Base-by-base conservation (phyloP, 2,797 vertebrate genomes). In the Lithobates sylvaticus region DNA sequence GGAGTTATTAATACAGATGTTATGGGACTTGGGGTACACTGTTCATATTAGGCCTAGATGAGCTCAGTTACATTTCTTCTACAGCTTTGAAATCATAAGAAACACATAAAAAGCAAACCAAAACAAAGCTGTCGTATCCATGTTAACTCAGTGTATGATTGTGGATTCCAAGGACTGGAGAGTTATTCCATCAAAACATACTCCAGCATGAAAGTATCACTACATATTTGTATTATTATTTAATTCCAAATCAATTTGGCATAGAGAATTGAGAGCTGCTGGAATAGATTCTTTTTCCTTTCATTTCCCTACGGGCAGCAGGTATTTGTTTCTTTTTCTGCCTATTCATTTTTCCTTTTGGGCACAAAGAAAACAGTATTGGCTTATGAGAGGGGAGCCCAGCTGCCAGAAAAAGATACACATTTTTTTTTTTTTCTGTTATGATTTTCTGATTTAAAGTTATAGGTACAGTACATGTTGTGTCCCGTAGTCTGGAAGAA, bases 241-340 rank as follows among this genome's bases (percentile, higher is more conserved):
- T 76, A 67, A 71, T 77, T 86, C 54, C 75, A 82, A 81, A 76
- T 81, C 78, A 86, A 86, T 71, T 86, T 86, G 85, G 79, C 79
- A 77, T 71, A n/a, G 67, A 65, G 34, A 83, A 29, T n/a, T n/a
- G 26, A 76, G 73, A 83, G 74, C 76, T 72, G 74, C 67, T 83
- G 85, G 74, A 82, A 78, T 50, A 47, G 68, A 76, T 83, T 86
- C 27, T 65, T 76, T 78, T 86, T 39, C 23, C 74, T 82, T 86
- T 86, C 54, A 86, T 72, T 82, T 86, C 85, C 74, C 75, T 13
- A 78, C 68, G 74, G 85, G 16, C 76, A 86, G 68, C 76, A 86
- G 68, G 74, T 78, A 78, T 86, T 76, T 86, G 74, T 67, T 82
- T 86, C 50, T 77, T 76, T 82, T 26, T 15, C 85, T 27, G 73